Evolutionary conservation across 2,888 invertebrate species (phyloP), one percentile per base, ranked within the genome.

Genomic region (Polia nebulosa): DNA sequence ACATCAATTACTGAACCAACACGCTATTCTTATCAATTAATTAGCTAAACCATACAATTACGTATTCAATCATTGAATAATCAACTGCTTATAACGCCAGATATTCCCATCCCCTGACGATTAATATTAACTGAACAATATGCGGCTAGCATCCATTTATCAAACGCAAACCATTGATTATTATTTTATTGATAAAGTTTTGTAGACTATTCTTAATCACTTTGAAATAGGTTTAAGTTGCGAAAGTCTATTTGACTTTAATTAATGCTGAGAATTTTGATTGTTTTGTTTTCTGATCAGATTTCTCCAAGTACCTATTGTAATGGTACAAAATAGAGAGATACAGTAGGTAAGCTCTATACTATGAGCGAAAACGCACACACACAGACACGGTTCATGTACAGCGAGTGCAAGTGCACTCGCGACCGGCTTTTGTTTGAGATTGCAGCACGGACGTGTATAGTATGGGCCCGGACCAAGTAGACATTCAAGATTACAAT

Each of bases 121-220:
- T 49, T 39, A 39, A 34, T 56, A 70, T 22, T 32, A 52, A 22
- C 27, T 1, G 51, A 32, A 34, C 59, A 52, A 51, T 44, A 11
- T 20, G n/a, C 36, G n/a, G 20, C 1, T 17, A 55, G 36, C 25
- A 56, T 22, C n/a, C 6, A 76, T 76, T 69, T 51, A 60, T 73
- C 58, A 44, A 34, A 22, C 11, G 15, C 25, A 47, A 41, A 36
- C 22, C 20, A 55, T 27, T 27, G 20, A 49, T 34, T 53, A 58
- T 52, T 44, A 80, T 65, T 65, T 69, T 34, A 76, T 65, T 80
- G 47, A 41, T 76, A 65, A 65, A 68, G 55, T 62, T 69, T 59
- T 53, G 20, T 41, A 11, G 41, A 62, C 57, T 47, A 47, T 61
- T 55, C 64, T 45, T 62, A 65, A 59, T 60, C 11, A 68, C 51